Base-by-base conservation (phyloP, 2,113 vertebrate species). In the Nerophis ophidion region DNA sequence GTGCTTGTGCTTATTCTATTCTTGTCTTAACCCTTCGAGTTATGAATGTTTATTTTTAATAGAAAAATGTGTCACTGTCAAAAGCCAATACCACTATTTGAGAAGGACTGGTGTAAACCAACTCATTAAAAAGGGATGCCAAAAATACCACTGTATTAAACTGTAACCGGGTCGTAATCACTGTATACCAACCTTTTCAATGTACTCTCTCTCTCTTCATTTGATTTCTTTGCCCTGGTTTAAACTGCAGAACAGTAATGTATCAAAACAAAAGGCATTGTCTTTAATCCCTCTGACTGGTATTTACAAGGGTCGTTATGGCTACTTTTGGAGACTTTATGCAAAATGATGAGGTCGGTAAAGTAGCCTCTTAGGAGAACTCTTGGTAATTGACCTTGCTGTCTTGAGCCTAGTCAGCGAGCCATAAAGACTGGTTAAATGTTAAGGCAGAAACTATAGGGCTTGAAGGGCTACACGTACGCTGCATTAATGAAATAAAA, bases 371-470 rank as follows among this genome's bases (percentile, higher is more conserved):
- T 72, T 77, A 81, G 78, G 66, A 65, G 74, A 85, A 71, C 72
- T 84, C 74, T 73, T 54, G 58, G 84, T 87, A 82, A 90, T 78
- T 92, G 74, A 90, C 81, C 89, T 93, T 91, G 82, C 69, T 85
- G 89, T 66, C 67, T 80, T 61, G 53, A 84, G 83, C 74, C 65
- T 62, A 87, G 82, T 83, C 80, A 81, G 84, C 85, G 81, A 74
- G 82, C 86, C 85, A 86, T 87, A 78, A 91, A 88, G 77, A 85
- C 81, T 68, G 75, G 85, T 89, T 87, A 87, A 90, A 89, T 82
- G 73, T 85, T 76, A 84, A 90, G 61, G 79, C 80, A 77, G 77
- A 62, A 86, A 81, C 76, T 84, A 79, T 75, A 85, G 83, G 78
- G 86, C 86, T 89, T 87, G 84, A 83, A 90, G 84, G 83, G 86